Evolutionary conservation across 37 sponge, comb jelly and placozoan species (phyloP).

Genomic region (Hormiphora californensis): DNA sequence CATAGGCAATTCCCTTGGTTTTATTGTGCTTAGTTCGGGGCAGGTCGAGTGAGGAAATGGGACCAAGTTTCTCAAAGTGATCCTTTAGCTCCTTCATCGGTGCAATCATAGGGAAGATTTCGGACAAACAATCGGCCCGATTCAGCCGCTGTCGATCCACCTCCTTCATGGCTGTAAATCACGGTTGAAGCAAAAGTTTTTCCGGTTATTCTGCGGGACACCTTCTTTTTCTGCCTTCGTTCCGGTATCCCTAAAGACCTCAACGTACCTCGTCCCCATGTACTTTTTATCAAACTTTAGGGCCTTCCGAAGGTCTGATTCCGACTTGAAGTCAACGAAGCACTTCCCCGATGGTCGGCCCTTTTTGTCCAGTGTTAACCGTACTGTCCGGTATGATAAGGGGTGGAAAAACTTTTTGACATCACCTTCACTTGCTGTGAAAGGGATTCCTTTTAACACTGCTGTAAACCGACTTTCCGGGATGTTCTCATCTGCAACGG

Average conservation of each 20-base stretch:
- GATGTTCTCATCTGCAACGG: neutral
- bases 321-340: conserved; percentile 79
- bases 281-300: conserved; percentile 73
- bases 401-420: conserved; percentile 86
- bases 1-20: conserved; percentile 78
- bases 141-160: conserved; percentile 61
- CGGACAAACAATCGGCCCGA: conserved; percentile 87
- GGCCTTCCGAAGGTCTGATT: conserved; percentile 69
- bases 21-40: conserved; percentile 67
- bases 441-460: conserved; percentile 86
- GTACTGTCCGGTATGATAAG: conserved; percentile 56
- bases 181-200: neutral
- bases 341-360: conserved; percentile 82
- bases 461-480: conserved; percentile 62
- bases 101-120: conserved; percentile 75
- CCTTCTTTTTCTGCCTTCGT: conserved; percentile 50
- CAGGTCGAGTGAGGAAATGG: conserved; percentile 67
- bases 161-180: neutral
- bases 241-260: conserved; percentile 70
- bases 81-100: conserved; percentile 75
- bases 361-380: conserved; percentile 61
- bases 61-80: conserved; percentile 74
- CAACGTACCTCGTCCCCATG: conserved; percentile 78
- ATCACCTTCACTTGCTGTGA: conserved; percentile 68
- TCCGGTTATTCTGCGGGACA: conserved; percentile 39